Evolutionary conservation across 2,888 invertebrate genomes (phyloP), one percentile per base, ranked within the genome.

Genomic region (Epistrophella euchroma): DNA sequence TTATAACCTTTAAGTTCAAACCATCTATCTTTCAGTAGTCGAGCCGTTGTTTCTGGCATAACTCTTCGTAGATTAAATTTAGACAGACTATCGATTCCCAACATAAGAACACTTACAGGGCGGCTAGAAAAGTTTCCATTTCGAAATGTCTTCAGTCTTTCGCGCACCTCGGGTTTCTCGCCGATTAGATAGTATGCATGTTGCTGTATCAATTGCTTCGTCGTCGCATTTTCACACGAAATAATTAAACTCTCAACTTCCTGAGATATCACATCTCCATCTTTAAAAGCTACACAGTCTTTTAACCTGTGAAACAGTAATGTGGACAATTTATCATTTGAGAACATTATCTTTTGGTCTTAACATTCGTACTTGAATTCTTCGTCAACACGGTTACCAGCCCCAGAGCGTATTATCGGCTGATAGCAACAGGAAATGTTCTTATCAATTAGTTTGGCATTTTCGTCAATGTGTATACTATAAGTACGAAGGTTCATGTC

Each of bases 31-130:
- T 94, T 93, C 19, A 94, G 91, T 17, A 98, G 92, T 90, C 95
- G 95, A 6, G 93, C 91, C 10, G 93, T 92, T 2, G 97, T 97
- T 89, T 94, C 93, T 0, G 96, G 95, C 95, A 98, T 95, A 2
- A 95, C 95, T 50, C 96, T 94, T 6, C 95, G 93, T 87, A 97
- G 94, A 90, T 97, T 97, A 76, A 96, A 93, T 66, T 97, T 93
- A 0, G 97, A 97, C 89, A 98, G 94, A 25, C 96, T 96, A 90
- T 98, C 97, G 88, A 98, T 95, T 28, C 97, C 98, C 60, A 98
- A 91, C 89, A 97, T 93, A 45, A 98, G 91, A 0, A 98, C 94
- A 90, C 95, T 96, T 13, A 40, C 37, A 25, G 50, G 68, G 0
- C 75, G 58, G 1, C 35, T 50, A n/a, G 15, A 2, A n/a, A 64